Conservation (phyloP, 1,140 invertebrate genomes). For the Pachyrhynchus sulphureomaculatus region DNA sequence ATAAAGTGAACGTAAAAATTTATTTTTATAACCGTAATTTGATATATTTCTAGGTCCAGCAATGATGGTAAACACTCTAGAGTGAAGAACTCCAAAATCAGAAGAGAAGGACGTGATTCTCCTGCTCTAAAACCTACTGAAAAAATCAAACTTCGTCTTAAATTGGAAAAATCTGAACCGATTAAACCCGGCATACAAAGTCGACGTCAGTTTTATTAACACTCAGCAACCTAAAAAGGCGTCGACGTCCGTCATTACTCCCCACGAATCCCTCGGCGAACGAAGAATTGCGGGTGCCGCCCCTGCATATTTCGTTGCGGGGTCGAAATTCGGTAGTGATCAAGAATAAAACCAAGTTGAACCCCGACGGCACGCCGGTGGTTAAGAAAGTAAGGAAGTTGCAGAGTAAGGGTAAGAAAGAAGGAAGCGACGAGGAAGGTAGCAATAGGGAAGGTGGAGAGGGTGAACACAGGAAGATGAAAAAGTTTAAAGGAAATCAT, state of each 20-base stretch:
- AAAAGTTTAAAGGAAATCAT: conserved; percentile 53
- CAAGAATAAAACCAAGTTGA: conserved; percentile 62
- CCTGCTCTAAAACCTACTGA: conserved; percentile 57
- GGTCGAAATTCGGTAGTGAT: conserved; percentile 86
- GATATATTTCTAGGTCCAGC: too few species aligned
- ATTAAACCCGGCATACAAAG: conserved; percentile 75
- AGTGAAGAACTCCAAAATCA: conserved; percentile 33
- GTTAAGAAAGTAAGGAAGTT: conserved; percentile 52
- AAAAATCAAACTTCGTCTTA: conserved; percentile 80
- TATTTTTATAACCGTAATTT: too few species aligned
- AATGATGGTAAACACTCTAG: conserved; percentile 47
- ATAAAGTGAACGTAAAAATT: too few species aligned
- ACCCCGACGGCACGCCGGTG: conserved; percentile 39
- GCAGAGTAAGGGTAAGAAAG: conserved; percentile 47
- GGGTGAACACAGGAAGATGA: conserved; percentile 41
- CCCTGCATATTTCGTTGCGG: conserved; percentile 83
- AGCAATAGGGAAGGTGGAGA: background rate
- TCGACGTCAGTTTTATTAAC: conserved; percentile 74
- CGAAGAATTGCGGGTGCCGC: conserved; percentile 80
- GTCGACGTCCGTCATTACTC: conserved; percentile 48
- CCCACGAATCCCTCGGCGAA: conserved; percentile 38
- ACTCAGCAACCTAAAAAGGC: conserved; percentile 54
- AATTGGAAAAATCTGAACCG: conserved; percentile 80
- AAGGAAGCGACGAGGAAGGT: conserved; percentile 24
- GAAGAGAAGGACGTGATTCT: conserved; percentile 42